A percentile compares a stretch with the other conserved stretches of the same genome.
Evolutionary conservation across 1,140 invertebrate species (phyloP).

Genomic region (Drosophila melanica): DNA sequence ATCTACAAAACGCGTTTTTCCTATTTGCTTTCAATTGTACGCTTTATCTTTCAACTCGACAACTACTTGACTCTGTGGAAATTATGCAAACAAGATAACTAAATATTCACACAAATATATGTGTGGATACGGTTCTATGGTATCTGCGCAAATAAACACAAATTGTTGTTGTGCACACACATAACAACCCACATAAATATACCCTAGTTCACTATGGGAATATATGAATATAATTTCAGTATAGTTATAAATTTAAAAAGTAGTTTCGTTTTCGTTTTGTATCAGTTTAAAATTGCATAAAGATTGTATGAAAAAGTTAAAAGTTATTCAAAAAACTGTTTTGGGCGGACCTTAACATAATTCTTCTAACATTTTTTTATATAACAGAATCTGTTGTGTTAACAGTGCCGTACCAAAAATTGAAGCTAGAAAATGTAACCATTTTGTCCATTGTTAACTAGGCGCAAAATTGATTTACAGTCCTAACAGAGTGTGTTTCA

Average conservation of each 20-base stretch:
- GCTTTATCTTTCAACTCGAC: slow-evolving; percentile 9
- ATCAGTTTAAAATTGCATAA: not conserved
- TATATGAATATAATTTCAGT: not conserved
- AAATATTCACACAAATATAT: slow-evolving; percentile 4
- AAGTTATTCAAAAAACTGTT: not conserved
- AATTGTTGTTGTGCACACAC: not conserved
- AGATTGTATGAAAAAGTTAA: not conserved
- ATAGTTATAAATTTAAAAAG: too few relatives aligned
- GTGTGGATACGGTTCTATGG: slow-evolving; percentile 3
- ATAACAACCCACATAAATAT: not conserved
- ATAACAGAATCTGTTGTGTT: not conserved
- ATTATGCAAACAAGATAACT: slow-evolving; percentile 36
- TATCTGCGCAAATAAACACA: slow-evolving; percentile 24
- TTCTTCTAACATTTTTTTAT: not conserved
- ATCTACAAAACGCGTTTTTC: not conserved
- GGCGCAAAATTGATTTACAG: slow-evolving; percentile 37
- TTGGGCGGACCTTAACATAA: not conserved
- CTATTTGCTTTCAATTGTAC: slow-evolving; percentile 41
- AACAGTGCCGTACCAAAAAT: too few relatives aligned
- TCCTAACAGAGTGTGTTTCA: slow-evolving; percentile 6
- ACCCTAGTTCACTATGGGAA: not conserved
- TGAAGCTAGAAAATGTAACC: not conserved
- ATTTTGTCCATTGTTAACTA: slow-evolving; percentile 5
- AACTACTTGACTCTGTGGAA: slow-evolving; percentile 21
- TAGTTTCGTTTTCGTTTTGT: not conserved